A percentile compares a stretch with the other conserved stretches of the same genome.
Evolutionary conservation across 2,797 vertebrate genomes (phyloP).

Genomic region (Sebastes alutus): DNA sequence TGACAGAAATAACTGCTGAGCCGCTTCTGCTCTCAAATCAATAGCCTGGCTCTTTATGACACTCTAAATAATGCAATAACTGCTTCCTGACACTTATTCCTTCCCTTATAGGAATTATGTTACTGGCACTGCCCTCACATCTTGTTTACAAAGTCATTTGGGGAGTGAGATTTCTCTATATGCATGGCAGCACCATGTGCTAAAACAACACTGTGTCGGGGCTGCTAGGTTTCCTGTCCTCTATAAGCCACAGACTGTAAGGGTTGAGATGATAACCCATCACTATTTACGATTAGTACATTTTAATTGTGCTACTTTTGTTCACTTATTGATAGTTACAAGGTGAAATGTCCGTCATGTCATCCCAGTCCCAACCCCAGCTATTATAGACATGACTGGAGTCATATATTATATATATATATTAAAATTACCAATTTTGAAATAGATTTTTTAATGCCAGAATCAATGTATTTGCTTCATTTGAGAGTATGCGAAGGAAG

Average conservation of each 20-base stretch:
- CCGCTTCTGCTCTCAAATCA: slow-evolving; percentile 81
- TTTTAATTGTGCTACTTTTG: not conserved
- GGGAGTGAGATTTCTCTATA: slow-evolving; percentile 55
- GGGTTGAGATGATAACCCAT: not conserved
- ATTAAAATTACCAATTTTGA: too few relatives aligned
- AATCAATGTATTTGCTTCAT: too few relatives aligned
- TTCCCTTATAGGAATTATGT: slow-evolving; percentile 64
- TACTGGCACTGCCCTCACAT: slow-evolving; percentile 70
- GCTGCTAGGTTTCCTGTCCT: not conserved
- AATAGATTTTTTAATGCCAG: too few relatives aligned
- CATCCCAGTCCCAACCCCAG: not conserved
- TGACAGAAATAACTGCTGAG: slow-evolving; percentile 82
- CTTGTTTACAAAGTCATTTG: slow-evolving; percentile 80
- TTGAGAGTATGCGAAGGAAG: too few relatives aligned
- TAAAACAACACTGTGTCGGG: slow-evolving; percentile 17
- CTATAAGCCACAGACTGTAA: not conserved
- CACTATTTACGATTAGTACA: not conserved
- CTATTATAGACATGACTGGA: not conserved
- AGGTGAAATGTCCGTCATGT: not conserved
- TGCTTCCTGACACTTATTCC: slow-evolving; percentile 79
- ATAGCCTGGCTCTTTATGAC: slow-evolving; percentile 80
- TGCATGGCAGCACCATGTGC: slow-evolving; percentile 55
- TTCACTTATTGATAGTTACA: not conserved
- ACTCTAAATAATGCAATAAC: slow-evolving; percentile 83
- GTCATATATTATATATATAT: too few relatives aligned